A percentile compares a stretch with the other conserved stretches of the same genome.
phyloP scores from a whole-genome alignment of 2,797 vertebrate genomes.

The Clamator glandarius region DNA sequence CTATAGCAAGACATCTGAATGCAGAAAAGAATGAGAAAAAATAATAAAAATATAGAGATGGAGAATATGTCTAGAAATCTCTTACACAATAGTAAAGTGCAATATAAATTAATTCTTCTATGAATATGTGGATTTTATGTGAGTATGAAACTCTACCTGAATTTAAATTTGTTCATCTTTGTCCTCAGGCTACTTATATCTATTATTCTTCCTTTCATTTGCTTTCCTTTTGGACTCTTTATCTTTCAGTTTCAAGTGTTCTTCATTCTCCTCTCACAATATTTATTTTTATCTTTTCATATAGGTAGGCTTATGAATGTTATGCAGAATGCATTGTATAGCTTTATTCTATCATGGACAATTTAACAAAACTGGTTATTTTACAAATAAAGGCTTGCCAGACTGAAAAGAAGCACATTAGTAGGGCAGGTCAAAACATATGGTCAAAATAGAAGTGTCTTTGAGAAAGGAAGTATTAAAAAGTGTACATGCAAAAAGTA shows the following conservation, averaged over 20 bases:
- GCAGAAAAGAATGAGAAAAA: neutral
- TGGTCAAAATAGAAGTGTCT: neutral
- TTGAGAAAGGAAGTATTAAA: neutral
- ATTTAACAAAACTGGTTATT: constrained; percentile 10
- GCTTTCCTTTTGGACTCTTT: neutral
- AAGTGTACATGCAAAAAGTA: neutral
- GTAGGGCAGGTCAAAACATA: neutral
- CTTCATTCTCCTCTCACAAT: neutral
- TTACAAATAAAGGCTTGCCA: neutral
- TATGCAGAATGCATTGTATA: neutral
- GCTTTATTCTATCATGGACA: neutral
- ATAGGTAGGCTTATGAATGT: neutral
- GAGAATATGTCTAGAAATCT: neutral
- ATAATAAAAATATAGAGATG: neutral
- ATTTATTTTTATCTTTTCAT: neutral
- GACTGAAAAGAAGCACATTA: neutral
- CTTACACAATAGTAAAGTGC: neutral
- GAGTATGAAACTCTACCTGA: neutral
- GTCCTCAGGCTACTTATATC: neutral
- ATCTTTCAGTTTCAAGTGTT: neutral
- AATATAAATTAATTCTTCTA: neutral
- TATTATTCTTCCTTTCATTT: neutral
- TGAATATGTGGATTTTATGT: neutral
- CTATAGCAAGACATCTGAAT: neutral
- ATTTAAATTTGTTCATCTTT: neutral